Conservation (phyloP, 2,113 vertebrate genomes). For the Sakesphorus luctuosus region DNA sequence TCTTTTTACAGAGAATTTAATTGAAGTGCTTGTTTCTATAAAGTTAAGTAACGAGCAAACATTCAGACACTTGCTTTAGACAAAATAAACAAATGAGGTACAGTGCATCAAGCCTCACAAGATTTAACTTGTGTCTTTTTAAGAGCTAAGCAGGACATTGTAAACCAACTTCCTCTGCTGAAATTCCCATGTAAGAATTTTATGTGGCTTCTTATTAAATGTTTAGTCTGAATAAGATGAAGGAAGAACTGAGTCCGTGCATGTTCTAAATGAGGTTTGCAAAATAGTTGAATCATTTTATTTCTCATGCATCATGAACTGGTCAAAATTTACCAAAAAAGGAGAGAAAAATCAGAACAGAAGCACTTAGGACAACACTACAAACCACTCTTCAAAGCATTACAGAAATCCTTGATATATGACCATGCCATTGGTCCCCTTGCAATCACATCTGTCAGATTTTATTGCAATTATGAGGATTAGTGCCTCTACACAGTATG, state of each 20-base stretch:
- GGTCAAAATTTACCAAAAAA: not conserved
- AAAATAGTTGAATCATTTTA: constrained; percentile 17
- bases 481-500: not conserved
- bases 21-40: constrained; percentile 49
- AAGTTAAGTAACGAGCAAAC: constrained; percentile 43
- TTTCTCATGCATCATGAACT: not conserved
- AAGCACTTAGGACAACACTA: not conserved
- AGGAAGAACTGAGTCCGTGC: constrained; percentile 53
- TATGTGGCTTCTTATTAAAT: constrained; percentile 59
- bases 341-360: not conserved
- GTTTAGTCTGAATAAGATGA: constrained; percentile 63
- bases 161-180: constrained; percentile 56
- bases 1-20: constrained; percentile 51
- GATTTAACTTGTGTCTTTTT: constrained; percentile 64
- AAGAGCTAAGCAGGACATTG: constrained; percentile 57
- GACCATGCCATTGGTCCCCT: not conserved
- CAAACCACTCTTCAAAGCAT: not conserved
- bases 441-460: not conserved
- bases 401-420: not conserved
- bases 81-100: constrained; percentile 55
- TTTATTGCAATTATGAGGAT: not conserved
- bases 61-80: constrained; percentile 42
- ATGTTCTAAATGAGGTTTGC: not conserved
- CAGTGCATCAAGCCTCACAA: not conserved
- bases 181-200: constrained; percentile 53